A percentile compares a stretch with the other conserved stretches of the same genome.
Conservation (phyloP, 2,113 vertebrate species). For the Ochotona princeps region DNA sequence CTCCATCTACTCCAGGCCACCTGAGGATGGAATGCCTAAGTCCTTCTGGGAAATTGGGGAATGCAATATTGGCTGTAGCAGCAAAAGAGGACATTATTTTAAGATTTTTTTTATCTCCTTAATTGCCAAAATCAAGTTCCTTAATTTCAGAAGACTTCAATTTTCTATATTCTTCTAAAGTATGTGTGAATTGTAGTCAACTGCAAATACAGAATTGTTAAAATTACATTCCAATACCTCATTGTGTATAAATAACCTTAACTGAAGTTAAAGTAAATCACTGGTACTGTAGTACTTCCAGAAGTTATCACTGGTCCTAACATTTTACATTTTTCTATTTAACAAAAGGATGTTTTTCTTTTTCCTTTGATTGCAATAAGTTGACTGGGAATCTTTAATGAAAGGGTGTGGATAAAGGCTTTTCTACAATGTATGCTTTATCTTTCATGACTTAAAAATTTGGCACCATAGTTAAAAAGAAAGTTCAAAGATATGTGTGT, state of each 20-base stretch:
- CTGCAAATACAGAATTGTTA: neutral
- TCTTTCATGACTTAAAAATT: neutral
- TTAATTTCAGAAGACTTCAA: neutral
- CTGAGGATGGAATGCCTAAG: neutral
- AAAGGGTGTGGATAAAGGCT: rapidly evolving
- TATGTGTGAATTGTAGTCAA: neutral
- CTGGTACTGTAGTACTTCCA: neutral
- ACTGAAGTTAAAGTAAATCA: neutral
- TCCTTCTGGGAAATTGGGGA: neutral
- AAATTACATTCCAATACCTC: neutral
- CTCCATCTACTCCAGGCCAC: neutral
- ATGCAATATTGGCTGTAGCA: neutral
- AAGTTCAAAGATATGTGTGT: neutral
- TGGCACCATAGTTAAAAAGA: neutral
- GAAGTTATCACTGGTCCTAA: neutral
- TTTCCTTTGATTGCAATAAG: neutral
- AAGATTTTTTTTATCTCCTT: neutral
- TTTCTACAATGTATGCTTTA: neutral
- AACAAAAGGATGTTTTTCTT: neutral
- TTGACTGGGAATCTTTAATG: neutral
- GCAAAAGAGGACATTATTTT: constrained; percentile 29
- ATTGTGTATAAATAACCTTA: neutral
- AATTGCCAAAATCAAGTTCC: neutral
- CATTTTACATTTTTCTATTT: neutral
- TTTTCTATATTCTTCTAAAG: neutral